Base-by-base conservation (phyloP, 2,797 vertebrate genomes). In the Clamator glandarius region DNA sequence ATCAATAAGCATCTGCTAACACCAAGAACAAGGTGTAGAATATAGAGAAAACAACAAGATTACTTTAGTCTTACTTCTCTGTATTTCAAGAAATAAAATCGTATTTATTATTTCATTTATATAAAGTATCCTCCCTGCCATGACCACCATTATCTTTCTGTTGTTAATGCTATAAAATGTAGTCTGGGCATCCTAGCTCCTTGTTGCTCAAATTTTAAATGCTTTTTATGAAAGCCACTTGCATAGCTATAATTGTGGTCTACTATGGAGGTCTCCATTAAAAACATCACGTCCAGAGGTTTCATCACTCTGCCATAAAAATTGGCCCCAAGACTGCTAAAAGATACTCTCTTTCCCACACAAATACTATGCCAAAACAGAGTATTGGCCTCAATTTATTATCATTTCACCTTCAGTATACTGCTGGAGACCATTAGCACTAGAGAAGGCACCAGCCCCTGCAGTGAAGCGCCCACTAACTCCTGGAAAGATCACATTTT, bases 81-180 rank as follows among this genome's bases (percentile, higher is more conserved):
- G 20, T 58, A 66, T 90, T 95, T 95, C 74, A 89, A 82, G 87
- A 89, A 84, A 81, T 77, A 46, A 87, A 76, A 86, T 66, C 8
- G 63, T 79, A 58, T 88, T 93, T 90, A 74, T 76, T 87, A 64
- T 55, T 76, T 75, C 13, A 62, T 91, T 90, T 81, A 74, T 67
- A 73, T 55, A 66, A 77, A 18, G 2, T 28, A 66, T 58, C 69
- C 55, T 87, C 39, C 64, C 11, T 59, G 51, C 25, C 54, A 67
- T 15, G 31, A 16, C 83, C 39, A 62, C 55, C 0, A 0, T 57
- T 90, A n/a, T 72, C 25, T 91, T 77, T 42, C 57, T 63, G 2
- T 54, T 80, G 68, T 68, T 86, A 77, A 78, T 10, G 19, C 8
- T 41, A 41, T 61, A 84, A 82, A n/a, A 86, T 57, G 29, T 35